These are phyloP conservation scores for Brachypodius melanocephalos DNA, from an alignment of 2,113 vertebrate genomes.

Conservation along the genomic window DNA sequence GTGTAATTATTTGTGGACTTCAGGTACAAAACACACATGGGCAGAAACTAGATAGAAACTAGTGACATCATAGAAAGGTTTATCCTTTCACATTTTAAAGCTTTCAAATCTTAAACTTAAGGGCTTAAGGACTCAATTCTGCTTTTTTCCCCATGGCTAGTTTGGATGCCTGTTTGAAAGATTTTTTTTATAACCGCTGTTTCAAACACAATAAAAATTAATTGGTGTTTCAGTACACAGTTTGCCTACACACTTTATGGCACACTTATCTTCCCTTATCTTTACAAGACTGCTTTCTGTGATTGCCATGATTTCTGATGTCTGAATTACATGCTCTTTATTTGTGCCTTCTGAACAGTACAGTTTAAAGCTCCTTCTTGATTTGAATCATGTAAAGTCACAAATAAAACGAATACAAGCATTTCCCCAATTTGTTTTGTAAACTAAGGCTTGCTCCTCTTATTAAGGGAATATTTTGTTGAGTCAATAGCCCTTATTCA, in stretches of 20 bases:
- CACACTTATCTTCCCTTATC: not conserved
- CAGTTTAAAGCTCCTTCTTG: not conserved
- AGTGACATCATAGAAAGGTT: not conserved
- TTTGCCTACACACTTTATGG: not conserved
- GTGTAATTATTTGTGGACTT: not conserved
- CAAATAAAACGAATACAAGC: not conserved
- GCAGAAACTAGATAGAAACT: not conserved
- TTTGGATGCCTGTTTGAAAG: not conserved
- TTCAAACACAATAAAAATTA: not conserved
- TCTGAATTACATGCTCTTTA: not conserved
- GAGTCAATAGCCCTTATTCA: not conserved
- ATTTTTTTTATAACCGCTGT: not conserved
- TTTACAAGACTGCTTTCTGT: not conserved
- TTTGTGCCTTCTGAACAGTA: not conserved
- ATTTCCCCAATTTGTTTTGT: not conserved
- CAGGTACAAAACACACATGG: not conserved
- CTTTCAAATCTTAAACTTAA: not conserved
- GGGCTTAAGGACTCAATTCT: not conserved
- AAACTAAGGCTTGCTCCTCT: not conserved
- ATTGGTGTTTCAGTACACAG: not conserved
- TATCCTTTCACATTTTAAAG: not conserved
- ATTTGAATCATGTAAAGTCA: not conserved
- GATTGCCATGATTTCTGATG: not conserved
- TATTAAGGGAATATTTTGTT: not conserved
- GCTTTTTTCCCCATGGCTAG: not conserved